Evolutionary conservation across 2,113 vertebrate genomes (phyloP).

Genomic region (Antennarius striatus): DNA sequence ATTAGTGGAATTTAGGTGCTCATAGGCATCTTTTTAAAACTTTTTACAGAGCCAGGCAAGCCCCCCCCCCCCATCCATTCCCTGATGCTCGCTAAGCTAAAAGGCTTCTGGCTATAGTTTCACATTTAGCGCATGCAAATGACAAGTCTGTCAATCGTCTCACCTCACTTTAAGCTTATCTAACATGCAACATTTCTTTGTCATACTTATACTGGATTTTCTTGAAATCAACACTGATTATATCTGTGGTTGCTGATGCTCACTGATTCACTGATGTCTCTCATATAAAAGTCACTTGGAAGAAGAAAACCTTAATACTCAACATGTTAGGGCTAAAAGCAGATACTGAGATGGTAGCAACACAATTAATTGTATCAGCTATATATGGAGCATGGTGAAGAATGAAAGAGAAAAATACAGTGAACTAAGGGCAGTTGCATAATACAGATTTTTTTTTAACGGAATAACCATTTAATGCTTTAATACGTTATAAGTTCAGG

Average conservation of each 20-base stretch:
- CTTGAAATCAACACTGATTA: not conserved
- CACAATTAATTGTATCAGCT: not conserved
- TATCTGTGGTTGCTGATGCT: no score
- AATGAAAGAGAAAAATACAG: not conserved
- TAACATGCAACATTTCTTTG: not conserved
- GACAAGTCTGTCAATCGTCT: not conserved
- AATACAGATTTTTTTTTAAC: not conserved
- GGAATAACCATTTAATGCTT: no score
- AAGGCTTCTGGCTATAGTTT: not conserved
- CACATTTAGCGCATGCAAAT: not conserved
- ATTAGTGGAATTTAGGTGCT: not conserved
- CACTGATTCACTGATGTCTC: no score
- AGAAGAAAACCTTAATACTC: no score
- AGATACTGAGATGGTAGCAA: not conserved
- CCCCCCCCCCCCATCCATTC: not conserved
- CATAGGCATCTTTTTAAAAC: not conserved
- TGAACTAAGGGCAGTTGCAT: not conserved
- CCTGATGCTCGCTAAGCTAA: not conserved
- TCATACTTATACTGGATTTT: not conserved
- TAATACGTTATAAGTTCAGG: no score
- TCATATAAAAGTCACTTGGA: no score
- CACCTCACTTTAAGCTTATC: not conserved
- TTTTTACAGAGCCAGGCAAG: not conserved
- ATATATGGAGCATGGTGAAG: no score
- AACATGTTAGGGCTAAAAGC: not conserved